Evolutionary conservation across 2,888 invertebrate genomes (phyloP), one percentile per base, ranked within the genome.

Genomic region (Pyrocoelia pectoralis): DNA sequence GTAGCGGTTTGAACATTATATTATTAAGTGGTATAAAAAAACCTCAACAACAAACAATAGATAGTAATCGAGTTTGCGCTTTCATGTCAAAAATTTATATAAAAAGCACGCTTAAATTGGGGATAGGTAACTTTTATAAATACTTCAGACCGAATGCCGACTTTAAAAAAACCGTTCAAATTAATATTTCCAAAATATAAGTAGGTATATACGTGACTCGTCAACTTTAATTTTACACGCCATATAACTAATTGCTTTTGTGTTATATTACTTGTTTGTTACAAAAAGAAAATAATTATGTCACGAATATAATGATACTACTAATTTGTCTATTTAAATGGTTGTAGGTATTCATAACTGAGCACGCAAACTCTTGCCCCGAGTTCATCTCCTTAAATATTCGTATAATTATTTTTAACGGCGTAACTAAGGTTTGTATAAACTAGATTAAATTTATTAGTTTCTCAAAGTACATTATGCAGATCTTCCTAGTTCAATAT

Each of bases 101-200:
- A 73, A 74, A 74, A 76, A 76, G 71, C 68, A 76, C 75, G 74
- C 72, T 72, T 74, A 76, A 76, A 76, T 76, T 75, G 73, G 72
- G 75, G 74, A 70, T 71, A 72, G 15, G 17, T 17, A 46, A 3
- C 46, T 18, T 6, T 13, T 46, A 17, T 17, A 46, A 43, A 71
- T 69, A 70, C 73, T 70, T 73, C 72, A 70, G 65, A 68, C 68
- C 24, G 58, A 69, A 72, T 66, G 69, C 69, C 71, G 67, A 66
- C 61, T 68, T n/a, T 63, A 63, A 64, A 67, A 46, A 65, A 67
- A 66, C 67, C 62, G 67, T 48, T 61, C 48, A 65, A 74, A 74
- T 74, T 74, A 73, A 73, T 73, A 71, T 70, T 71, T 73, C 67
- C 58, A 66, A 69, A 72, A 66, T 68, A 60, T 73, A 68, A 69